phyloP scores from a whole-genome alignment of 2,888 invertebrate genomes.

The Omphaloscelis lunosa region DNA sequence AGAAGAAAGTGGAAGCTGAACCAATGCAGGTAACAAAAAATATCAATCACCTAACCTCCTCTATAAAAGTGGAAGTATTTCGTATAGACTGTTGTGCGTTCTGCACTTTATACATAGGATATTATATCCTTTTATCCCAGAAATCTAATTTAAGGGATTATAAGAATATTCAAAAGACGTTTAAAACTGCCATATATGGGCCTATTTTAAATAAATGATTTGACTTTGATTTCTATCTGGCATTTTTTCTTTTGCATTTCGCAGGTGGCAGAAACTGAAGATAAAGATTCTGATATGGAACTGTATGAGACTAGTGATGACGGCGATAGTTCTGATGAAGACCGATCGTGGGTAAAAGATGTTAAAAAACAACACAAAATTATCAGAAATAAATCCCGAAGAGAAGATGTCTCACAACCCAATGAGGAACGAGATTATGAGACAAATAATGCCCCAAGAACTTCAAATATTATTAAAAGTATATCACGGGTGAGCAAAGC shows the following conservation, averaged over 20 bases:
- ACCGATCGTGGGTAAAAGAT: constrained; percentile 94
- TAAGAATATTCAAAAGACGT: no score
- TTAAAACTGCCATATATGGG: no score
- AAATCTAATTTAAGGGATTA: background rate
- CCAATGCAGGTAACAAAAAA: constrained; percentile 83
- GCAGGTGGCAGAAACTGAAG: constrained; percentile 81
- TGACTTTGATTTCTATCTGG: no score
- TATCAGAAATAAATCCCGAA: constrained; percentile 86
- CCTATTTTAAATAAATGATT: no score
- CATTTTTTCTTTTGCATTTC: constrained; percentile 28
- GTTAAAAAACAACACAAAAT: constrained; percentile 94
- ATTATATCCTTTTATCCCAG: background rate
- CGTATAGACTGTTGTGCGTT: no score
- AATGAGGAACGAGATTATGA: constrained; percentile 75
- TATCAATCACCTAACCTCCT: background rate
- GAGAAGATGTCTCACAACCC: constrained; percentile 74
- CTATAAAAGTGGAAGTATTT: background rate
- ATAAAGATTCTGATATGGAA: constrained; percentile 90
- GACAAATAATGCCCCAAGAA: constrained; percentile 89
- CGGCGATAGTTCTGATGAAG: constrained; percentile 94
- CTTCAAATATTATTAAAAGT: constrained; percentile 86
- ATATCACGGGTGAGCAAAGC: constrained; percentile 90
- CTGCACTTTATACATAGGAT: background rate
- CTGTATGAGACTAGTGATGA: constrained; percentile 83
- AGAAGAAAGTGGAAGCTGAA: constrained; percentile 89